Evolutionary conservation across 2,797 vertebrate genomes (phyloP), one percentile per base, ranked within the genome.

Genomic region (Hirundo rustica): DNA sequence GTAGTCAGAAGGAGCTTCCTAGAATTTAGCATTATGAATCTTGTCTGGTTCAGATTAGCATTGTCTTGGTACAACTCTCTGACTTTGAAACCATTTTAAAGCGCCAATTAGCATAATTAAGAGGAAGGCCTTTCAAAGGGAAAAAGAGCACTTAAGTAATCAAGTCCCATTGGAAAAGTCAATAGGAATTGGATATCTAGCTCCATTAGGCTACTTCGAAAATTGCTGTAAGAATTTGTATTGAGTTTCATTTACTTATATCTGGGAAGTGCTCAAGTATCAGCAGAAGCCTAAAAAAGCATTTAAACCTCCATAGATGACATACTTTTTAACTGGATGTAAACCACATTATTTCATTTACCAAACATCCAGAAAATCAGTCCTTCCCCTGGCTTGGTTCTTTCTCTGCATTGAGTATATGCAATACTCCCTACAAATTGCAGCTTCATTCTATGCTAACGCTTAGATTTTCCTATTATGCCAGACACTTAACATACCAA

Each of bases 121-220:
- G 64, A 71, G n/a, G 26, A 77, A 48, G 47, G 50, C 30, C 44
- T 92, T 95, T 90, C 44, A 68, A 66, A 86, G n/a, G 15, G 27
- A 88, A 88, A 92, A 95, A 91, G 44, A 89, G 16, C 36, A 62
- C 64, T 84, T 89, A 87, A 74, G 47, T 86, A 78, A 87, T 70
- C 55, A 62, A 45, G 29, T 92, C 25, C 34, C 67, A 19, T 50
- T 67, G 34, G 73, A 92, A 83, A 89, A 93, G 65, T 79, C 73
- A 73, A 66, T 80, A 75, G 34, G 66, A 84, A 84, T 14, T 90
- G 29, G 62, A 42, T 81, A 67, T 48, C 47, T 36, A 71, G 50
- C n/a, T 87, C 51, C 61, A 60, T 86, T 85, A 91, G 48, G 29
- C 48, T 68, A 40, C 57, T 77, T 74, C 76, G 54, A 94, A 89